Evolutionary conservation across 2,797 vertebrate genomes (phyloP).

Genomic region (Mycteria americana): DNA sequence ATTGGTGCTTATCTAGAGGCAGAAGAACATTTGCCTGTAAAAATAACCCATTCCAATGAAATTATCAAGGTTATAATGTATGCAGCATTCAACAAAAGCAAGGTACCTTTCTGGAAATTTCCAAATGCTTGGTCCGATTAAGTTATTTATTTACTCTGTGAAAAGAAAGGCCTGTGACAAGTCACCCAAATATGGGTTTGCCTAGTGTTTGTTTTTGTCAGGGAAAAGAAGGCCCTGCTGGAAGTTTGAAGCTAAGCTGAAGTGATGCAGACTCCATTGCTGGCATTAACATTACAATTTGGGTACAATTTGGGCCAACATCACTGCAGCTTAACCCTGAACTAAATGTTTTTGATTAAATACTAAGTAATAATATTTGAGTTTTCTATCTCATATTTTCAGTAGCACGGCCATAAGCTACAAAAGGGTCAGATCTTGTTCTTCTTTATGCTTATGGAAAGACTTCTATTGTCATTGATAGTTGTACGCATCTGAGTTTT

Average conservation of each 20-base stretch:
- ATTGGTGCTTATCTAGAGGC: neutral
- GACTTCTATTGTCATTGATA: neutral
- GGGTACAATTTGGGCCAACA: neutral
- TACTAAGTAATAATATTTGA: neutral
- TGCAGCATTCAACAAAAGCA: neutral
- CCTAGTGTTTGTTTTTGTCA: neutral
- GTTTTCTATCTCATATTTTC: neutral
- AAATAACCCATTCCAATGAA: neutral
- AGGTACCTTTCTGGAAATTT: neutral
- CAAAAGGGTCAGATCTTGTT: neutral
- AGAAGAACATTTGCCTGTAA: neutral
- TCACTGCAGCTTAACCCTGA: neutral
- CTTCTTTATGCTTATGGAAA: neutral
- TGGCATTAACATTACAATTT: neutral
- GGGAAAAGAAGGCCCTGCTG: neutral
- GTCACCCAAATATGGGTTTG: neutral
- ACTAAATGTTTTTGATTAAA: neutral
- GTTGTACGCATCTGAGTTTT: neutral
- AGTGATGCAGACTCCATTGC: neutral
- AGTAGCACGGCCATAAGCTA: neutral
- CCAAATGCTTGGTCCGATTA: neutral
- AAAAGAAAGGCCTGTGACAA: neutral
- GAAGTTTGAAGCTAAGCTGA: neutral
- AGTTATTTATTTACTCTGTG: neutral
- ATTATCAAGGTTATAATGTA: neutral